These are phyloP conservation scores for Nothoprocta perdicaria DNA, from an alignment of 2,113 vertebrate genomes.

Conservation along the genomic window DNA sequence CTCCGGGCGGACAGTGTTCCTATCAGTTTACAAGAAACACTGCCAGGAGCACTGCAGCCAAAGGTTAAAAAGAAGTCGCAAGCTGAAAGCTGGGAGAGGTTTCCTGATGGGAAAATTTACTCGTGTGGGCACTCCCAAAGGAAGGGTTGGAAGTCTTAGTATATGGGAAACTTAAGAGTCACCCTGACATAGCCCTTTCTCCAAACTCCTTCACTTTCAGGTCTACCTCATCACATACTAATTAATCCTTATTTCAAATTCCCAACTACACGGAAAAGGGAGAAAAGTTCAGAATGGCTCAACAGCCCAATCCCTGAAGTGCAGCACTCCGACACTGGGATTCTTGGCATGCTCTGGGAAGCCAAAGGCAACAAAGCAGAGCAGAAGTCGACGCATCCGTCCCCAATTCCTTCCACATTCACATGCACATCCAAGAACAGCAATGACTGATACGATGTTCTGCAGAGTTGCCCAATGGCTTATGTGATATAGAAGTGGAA, in stretches of 20 bases:
- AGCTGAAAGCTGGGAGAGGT: conserved; percentile 47
- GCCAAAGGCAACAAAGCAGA: not conserved
- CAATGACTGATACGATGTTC: not conserved
- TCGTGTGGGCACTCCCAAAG: conserved; percentile 31
- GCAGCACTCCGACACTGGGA: not conserved
- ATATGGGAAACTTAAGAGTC: not conserved
- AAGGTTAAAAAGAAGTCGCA: conserved; percentile 30
- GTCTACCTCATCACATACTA: not conserved
- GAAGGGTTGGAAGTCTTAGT: conserved; percentile 43
- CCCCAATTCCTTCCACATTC: not conserved
- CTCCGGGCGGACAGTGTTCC: conserved; percentile 3
- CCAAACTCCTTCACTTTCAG: not conserved
- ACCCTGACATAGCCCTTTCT: not conserved
- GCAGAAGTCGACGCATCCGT: not conserved
- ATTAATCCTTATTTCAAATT: not conserved
- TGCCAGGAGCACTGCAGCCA: not conserved
- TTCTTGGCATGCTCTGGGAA: not conserved
- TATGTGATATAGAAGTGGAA: rapidly evolving
- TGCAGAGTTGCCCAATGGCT: not conserved
- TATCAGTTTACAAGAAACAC: conserved; percentile 3
- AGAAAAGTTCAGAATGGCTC: not conserved
- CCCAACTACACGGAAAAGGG: not conserved
- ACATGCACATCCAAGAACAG: not conserved
- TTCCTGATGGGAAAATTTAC: conserved; percentile 65
- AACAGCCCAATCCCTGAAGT: not conserved